Evolutionary conservation across 2,113 vertebrate species (phyloP), one percentile per base, ranked within the genome.

Genomic region (Propithecus coquereli): DNA sequence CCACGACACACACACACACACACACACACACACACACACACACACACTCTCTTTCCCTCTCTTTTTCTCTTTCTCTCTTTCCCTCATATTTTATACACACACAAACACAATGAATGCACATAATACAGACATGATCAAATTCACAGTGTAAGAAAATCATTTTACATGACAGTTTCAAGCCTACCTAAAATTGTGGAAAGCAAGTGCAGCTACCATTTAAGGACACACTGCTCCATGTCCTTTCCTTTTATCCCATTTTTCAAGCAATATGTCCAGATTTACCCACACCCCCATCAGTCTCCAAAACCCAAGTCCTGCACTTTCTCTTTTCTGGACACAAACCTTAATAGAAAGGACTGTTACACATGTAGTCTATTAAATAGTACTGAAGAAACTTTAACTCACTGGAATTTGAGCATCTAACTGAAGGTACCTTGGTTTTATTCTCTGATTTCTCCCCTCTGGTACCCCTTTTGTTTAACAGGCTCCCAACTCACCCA

Each of bases 401-500:
- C 23, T 96, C 22, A 34, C 47, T 91, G 76, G 37, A 17, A 30
- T 68, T 76, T 61, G 18, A 66, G 4, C n/a, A 66, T 22, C 57
- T 68, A 43, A 80, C 74, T 59, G 59, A 91, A 47, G 34, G 8
- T 43, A 43, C 30, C 17, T 80, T 65, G 32, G 2, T 66, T 87
- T 92, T 71, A 45, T 25, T 80, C 79, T 79, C 50, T 73, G 22
- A n/a, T 70, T 59, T 87, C 83, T 94, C 34, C n/a, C 37, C 57
- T 73, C 22, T n/a, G 8, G 20, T 13, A 57, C 43, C 32, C 7
- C 34, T 73, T 96, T 93, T 3, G 0, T 93, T 90, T 74, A 84
- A 76, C 20, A 94, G 74, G 79, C 73, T 86, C 61, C 25, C 83
- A 80, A 92, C 94, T 97, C 86, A 93, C 59, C 82, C 90, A 82